Evolutionary conservation across 2,797 vertebrate species (phyloP).

Genomic region (Myiothlypis chrysogaster): DNA sequence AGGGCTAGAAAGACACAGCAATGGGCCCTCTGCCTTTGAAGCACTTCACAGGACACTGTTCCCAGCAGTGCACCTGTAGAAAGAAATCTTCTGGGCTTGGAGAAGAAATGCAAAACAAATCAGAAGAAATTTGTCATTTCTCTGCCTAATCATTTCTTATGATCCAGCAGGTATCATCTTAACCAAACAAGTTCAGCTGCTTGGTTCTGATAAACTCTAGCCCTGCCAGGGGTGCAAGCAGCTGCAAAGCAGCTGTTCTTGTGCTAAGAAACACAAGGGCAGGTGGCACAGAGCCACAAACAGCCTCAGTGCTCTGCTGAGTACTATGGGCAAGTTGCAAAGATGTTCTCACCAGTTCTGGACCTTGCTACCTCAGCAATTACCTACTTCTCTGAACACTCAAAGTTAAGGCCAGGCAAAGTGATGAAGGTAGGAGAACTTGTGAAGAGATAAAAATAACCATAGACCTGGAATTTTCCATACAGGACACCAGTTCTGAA

Average conservation of each 20-base stretch:
- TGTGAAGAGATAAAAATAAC: background rate
- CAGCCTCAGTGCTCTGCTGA: background rate
- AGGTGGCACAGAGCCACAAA: background rate
- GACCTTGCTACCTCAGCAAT: background rate
- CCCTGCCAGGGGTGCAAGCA: background rate
- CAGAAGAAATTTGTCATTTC: background rate
- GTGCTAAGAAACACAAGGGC: background rate
- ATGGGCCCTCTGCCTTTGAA: background rate
- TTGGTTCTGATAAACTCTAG: background rate
- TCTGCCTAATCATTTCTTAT: background rate
- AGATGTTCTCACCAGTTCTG: background rate
- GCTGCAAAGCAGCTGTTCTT: background rate
- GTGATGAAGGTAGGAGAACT: background rate
- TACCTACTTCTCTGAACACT: background rate
- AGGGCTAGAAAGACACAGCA: background rate
- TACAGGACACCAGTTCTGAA: background rate
- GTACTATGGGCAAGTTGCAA: background rate
- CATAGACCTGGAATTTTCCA: background rate
- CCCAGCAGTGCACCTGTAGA: background rate
- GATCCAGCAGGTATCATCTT: background rate
- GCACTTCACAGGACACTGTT: background rate
- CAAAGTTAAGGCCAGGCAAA: background rate
- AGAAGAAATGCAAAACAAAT: background rate
- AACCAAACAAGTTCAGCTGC: background rate
- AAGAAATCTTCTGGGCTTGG: background rate